phyloP scores from a whole-genome alignment of 2,888 invertebrate genomes.

The Melanotus villosus region DNA sequence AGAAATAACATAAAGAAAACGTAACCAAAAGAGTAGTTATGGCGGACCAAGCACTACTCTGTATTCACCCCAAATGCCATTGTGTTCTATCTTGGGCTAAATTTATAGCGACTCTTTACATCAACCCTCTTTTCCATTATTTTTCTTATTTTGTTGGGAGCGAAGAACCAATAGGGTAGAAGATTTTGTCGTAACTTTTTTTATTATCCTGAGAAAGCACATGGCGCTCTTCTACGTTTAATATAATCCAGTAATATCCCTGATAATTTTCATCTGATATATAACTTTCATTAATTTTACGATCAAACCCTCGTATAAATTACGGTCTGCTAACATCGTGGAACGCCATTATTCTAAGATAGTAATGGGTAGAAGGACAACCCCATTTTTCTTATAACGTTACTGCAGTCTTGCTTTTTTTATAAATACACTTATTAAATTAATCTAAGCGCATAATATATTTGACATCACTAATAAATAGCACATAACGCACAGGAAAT shows the following conservation, averaged over 20 bases:
- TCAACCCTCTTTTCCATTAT: constrained; percentile 42
- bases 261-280: constrained; percentile 44
- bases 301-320: constrained; percentile 40
- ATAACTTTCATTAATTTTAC: constrained; percentile 46
- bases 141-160: constrained; percentile 35
- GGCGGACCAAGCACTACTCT: constrained; percentile 26
- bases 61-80: constrained; percentile 44
- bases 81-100: constrained; percentile 33
- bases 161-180: constrained; percentile 41
- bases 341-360: constrained; percentile 21
- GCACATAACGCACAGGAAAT: no score
- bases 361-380: not conserved
- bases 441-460: no score
- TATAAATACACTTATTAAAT: no score
- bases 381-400: no score
- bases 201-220: constrained; percentile 46
- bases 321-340: constrained; percentile 39
- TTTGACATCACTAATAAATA: no score
- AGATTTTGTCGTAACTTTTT: constrained; percentile 43
- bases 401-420: no score
- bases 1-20: constrained; percentile 20
- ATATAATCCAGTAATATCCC: constrained; percentile 44
- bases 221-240: constrained; percentile 49
- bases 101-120: constrained; percentile 40
- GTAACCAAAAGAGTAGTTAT: constrained; percentile 18